These are phyloP conservation scores for Schizopygopsis pylzovi DNA, from an alignment of 2,797 vertebrate species.

Conservation along the genomic window DNA sequence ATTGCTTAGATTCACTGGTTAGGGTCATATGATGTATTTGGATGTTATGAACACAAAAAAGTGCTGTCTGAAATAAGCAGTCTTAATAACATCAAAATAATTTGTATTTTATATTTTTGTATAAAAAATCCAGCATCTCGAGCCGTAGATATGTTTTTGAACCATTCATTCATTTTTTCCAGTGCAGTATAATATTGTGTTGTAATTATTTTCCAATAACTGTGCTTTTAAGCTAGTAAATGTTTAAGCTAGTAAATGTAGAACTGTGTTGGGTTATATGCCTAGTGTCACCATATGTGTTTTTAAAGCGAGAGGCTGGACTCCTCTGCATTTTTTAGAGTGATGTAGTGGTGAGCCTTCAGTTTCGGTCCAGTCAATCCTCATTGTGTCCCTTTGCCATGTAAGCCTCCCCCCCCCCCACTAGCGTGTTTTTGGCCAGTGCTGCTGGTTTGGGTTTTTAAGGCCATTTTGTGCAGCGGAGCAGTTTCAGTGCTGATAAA, in stretches of 20 bases:
- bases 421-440: constrained; percentile 59
- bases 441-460: constrained; percentile 63
- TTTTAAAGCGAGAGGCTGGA: constrained; percentile 46
- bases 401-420: constrained; percentile 54
- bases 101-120: background rate
- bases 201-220: background rate
- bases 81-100: background rate
- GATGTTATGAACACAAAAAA: background rate
- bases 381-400: constrained; percentile 54
- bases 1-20: constrained; percentile 29
- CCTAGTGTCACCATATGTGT: background rate
- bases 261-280: background rate
- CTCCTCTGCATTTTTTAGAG: constrained; percentile 54
- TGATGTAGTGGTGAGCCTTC: constrained; percentile 29
- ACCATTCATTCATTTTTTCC: background rate
- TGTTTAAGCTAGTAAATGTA: no score
- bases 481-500: constrained; percentile 84
- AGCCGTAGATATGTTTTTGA: background rate
- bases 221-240: background rate
- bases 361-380: constrained; percentile 52
- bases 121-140: no score
- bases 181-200: background rate
- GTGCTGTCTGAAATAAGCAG: background rate
- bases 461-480: constrained; percentile 78
- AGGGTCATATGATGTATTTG: background rate